These are phyloP conservation scores for Pheosia tremula DNA, from an alignment of 2,888 invertebrate species.

Conservation along the genomic window DNA sequence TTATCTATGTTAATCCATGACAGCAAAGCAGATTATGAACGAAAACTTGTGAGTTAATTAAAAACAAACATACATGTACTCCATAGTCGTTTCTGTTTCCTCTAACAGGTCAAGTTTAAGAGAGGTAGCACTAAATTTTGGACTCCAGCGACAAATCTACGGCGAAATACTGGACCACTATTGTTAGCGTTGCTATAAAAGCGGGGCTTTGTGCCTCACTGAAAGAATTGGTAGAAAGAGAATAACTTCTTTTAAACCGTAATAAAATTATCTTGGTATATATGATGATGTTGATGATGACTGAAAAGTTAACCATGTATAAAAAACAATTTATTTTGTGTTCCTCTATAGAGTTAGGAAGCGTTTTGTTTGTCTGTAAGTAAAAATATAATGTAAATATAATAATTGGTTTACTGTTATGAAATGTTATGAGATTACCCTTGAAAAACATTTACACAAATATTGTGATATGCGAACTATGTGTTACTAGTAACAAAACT, in stretches of 20 bases:
- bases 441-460: no score
- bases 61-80: slow-evolving; percentile 25
- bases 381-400: no score
- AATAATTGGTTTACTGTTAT: no score
- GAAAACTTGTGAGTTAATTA: no score
- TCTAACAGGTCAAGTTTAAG: slow-evolving; percentile 71
- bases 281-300: not conserved
- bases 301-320: no score
- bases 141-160: slow-evolving; percentile 64
- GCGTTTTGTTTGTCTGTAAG: no score
- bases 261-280: no score
- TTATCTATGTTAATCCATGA: not conserved
- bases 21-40: not conserved
- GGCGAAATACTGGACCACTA: slow-evolving; percentile 61
- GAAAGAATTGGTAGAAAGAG: slow-evolving; percentile 20
- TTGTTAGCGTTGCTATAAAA: slow-evolving; percentile 61
- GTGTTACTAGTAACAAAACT: no score
- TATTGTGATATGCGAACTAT: no score
- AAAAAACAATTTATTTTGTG: no score
- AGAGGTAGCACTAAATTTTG: slow-evolving; percentile 74
- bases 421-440: no score
- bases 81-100: slow-evolving; percentile 38
- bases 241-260: slow-evolving; percentile 13
- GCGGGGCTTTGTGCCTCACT: slow-evolving; percentile 37
- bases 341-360: no score